Evolutionary conservation across 2,797 vertebrate species (phyloP), one percentile per base, ranked within the genome.

Genomic region (Phylloscopus collybita): DNA sequence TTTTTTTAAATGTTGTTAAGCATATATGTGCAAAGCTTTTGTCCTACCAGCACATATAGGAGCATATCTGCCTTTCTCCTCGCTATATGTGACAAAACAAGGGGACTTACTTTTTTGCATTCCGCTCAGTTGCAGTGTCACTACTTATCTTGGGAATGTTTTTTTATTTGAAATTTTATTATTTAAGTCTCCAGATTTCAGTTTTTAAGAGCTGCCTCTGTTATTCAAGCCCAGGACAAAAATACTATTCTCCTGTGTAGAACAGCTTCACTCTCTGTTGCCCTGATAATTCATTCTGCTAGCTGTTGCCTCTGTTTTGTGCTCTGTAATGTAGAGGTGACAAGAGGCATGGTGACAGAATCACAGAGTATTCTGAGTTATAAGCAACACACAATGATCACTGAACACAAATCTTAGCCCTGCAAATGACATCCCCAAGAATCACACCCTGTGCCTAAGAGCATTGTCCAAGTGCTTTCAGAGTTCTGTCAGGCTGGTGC

Each of bases 1-100:
- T 6, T 64, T 67, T 62, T 44, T 64, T 54, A 2, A 27, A 32
- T 0, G 0, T 29, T 59, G 40, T 65, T 30, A 47, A 16, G 25
- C 16, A 19, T 19, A 16, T 11, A 8, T 51, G 12, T 12, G n/a
- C 23, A 64, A 81, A 79, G 16, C 10, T 56, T 82, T 75, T 82
- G 25, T 64, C 32, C 54, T 80, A 12, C 25, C n/a, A 65, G 11
- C 12, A 21, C 12, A 5, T 49, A 18, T 2, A 67, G 25, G 45
- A 61, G 8, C 12, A 19, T 36, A 13, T 57, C 69, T 85, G 36
- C 42, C 13, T 73, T 83, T 64, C 45, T 80, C 16, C 15, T 21
- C 4, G 4, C 27, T 62, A 0, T 45, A 15, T 26, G 32, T 61
- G 11, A 62, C n/a, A 64, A 27, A 79, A 65, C 3, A 30, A 60